Percentiles rank a stretch among this genome's conserved stretches.
These are phyloP conservation scores for Neoascia interrupta DNA, from an alignment of 2,888 invertebrate species.

Conservation along the genomic window DNA sequence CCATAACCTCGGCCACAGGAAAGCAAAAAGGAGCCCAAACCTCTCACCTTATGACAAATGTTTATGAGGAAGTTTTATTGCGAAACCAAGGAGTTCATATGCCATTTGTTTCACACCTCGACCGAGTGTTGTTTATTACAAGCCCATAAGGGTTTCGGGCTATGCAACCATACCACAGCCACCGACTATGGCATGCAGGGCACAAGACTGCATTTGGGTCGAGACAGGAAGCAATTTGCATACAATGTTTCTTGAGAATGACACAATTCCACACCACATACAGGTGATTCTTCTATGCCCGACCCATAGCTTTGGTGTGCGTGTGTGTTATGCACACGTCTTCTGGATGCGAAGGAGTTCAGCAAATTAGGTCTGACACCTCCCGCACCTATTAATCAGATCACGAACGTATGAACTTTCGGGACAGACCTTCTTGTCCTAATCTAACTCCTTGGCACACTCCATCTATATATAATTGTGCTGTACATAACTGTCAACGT, in stretches of 20 bases:
- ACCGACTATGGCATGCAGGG: not conserved
- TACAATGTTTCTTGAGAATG: conserved; percentile 41
- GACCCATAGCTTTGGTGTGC: not conserved
- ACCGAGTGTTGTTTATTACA: conserved; percentile 66
- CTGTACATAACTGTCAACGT: conserved; percentile 57
- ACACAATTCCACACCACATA: conserved; percentile 10
- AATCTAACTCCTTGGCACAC: conserved; percentile 29
- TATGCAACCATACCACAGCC: conserved; percentile 1
- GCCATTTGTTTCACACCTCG: conserved; percentile 66
- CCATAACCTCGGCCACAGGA: conserved; percentile 44
- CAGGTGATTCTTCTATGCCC: not conserved
- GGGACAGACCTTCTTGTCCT: conserved; percentile 34
- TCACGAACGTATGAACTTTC: conserved; percentile 64
- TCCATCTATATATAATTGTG: conserved; percentile 15
- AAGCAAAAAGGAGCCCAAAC: not conserved
- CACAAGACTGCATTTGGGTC: conserved; percentile 43
- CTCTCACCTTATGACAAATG: conserved; percentile 69
- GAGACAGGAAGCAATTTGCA: conserved; percentile 57
- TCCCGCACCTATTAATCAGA: conserved; percentile 58
- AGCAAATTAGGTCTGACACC: conserved; percentile 57
- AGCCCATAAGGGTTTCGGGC: conserved; percentile 44
- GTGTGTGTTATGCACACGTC: not conserved
- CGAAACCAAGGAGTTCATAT: conserved; percentile 65
- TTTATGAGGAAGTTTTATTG: conserved; percentile 68
- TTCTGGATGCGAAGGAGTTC: conserved; percentile 27